These are phyloP conservation scores for Drosophila mercatorum DNA, from an alignment of 2,888 invertebrate genomes.

Conservation along the genomic window DNA sequence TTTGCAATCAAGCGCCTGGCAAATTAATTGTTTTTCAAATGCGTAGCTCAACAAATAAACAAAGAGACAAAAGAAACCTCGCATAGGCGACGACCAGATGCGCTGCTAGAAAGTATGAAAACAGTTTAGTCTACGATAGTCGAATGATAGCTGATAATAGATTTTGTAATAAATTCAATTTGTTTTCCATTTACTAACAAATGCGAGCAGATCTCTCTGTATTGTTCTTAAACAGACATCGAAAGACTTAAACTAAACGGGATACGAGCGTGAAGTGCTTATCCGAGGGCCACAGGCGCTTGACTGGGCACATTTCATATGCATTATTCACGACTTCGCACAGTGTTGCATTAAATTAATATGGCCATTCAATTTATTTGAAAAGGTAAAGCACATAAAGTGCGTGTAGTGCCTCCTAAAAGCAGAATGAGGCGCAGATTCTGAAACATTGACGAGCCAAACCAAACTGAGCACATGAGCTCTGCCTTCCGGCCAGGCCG, in stretches of 20 bases:
- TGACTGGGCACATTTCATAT: slow-evolving; percentile 16
- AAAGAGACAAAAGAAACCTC: not conserved
- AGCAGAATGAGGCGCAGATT: slow-evolving; percentile 62
- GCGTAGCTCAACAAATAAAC: slow-evolving; percentile 67
- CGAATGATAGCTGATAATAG: not conserved
- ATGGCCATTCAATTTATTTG: slow-evolving; percentile 62
- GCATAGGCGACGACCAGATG: slow-evolving; percentile 23
- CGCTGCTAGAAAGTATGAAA: slow-evolving; percentile 13
- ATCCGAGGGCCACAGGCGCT: slow-evolving; percentile 23
- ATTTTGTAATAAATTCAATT: not conserved
- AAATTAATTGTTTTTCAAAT: slow-evolving; percentile 77
- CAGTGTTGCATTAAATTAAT: slow-evolving; percentile 52
- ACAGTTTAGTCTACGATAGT: not conserved
- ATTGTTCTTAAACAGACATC: not conserved
- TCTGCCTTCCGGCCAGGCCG: slow-evolving; percentile 45
- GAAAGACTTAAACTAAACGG: slow-evolving; percentile 1
- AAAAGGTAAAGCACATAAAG: slow-evolving; percentile 60
- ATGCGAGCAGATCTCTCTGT: no score
- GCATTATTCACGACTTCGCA: slow-evolving; percentile 38
- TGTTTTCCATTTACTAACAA: not conserved
- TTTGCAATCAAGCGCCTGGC: slow-evolving; percentile 51
- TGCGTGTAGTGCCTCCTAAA: slow-evolving; percentile 65
- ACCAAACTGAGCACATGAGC: slow-evolving; percentile 41
- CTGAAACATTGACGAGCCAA: slow-evolving; percentile 45
- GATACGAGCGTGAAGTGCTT: slow-evolving; percentile 15